Conservation (phyloP, 2,888 invertebrate species). For the Drosophila pseudotalamancana region DNA sequence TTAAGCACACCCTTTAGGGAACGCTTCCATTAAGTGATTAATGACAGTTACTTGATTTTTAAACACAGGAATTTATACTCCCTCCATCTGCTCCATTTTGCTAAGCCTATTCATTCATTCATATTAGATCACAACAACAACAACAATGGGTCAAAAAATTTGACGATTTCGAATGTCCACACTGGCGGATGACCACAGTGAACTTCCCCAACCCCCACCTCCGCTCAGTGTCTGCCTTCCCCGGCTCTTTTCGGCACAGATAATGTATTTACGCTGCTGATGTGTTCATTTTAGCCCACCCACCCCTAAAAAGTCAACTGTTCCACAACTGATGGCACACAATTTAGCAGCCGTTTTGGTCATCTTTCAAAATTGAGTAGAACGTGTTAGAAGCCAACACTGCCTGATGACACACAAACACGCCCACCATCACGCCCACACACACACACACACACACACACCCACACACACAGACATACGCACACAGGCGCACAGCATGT, state of each 20-base stretch:
- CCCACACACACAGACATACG: slow-evolving; percentile 8
- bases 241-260: background rate
- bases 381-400: slow-evolving; percentile 39
- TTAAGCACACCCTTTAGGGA: background rate
- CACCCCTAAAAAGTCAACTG: slow-evolving; percentile 42
- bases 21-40: background rate
- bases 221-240: background rate
- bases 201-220: background rate
- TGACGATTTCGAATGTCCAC: slow-evolving; percentile 11
- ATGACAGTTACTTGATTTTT: slow-evolving; percentile 1
- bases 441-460: slow-evolving; percentile 6
- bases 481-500: slow-evolving; percentile 23
- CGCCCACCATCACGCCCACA: slow-evolving; percentile 1
- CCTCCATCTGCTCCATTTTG: background rate
- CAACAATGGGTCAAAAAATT: slow-evolving; percentile 18
- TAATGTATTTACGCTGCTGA: slow-evolving; percentile 42
- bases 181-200: background rate
- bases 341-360: slow-evolving; percentile 57
- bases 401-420: slow-evolving; percentile 55
- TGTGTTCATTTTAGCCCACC: slow-evolving; percentile 40
- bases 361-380: slow-evolving; percentile 71
- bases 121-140: slow-evolving; percentile 5
- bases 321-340: slow-evolving; percentile 24
- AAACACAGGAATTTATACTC: background rate
- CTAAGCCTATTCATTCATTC: slow-evolving; percentile 1